phyloP scores from a whole-genome alignment of 1,140 invertebrate genomes.

The Scaptomyza pallida region DNA sequence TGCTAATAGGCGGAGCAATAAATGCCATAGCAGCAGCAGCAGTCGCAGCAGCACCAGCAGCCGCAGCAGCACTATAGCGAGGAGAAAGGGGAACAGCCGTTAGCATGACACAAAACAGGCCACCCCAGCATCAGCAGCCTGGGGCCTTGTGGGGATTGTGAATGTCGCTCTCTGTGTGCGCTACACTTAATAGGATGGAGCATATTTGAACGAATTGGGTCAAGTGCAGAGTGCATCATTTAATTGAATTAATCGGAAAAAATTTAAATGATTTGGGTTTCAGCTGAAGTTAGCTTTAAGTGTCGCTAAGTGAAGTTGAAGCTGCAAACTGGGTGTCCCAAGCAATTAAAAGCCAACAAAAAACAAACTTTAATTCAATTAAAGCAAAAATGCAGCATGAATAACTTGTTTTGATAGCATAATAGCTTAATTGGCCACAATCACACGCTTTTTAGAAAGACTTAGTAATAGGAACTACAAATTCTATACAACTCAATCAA shows the following conservation, averaged over 20 bases:
- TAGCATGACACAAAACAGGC: slow-evolving; percentile 53
- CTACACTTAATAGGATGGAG: slow-evolving; percentile 13
- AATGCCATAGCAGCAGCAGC: too few species aligned
- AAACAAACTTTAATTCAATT: not conserved
- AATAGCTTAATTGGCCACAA: too few species aligned
- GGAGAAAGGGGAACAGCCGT: not conserved
- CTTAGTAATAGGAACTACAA: too few species aligned
- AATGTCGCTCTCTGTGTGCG: slow-evolving; percentile 20
- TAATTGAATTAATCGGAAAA: slow-evolving; percentile 7
- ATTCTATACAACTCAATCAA: not conserved
- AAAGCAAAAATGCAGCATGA: too few species aligned
- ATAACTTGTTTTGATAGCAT: too few species aligned
- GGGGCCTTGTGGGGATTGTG: not conserved
- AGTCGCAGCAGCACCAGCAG: too few species aligned
- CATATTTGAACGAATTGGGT: slow-evolving; percentile 10
- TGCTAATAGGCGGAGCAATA: slow-evolving; percentile 80
- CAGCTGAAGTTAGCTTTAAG: not conserved
- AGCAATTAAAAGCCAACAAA: not conserved
- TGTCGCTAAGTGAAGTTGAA: too few species aligned
- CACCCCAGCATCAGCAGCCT: slow-evolving; percentile 24
- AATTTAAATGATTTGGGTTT: not conserved
- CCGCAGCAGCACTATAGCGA: slow-evolving; percentile 19
- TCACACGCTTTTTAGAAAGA: too few species aligned
- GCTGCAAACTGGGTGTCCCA: too few species aligned
- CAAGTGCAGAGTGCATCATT: slow-evolving; percentile 7